Base-by-base conservation (phyloP, 2,797 vertebrate species). In the Hemitrygon akajei region DNA sequence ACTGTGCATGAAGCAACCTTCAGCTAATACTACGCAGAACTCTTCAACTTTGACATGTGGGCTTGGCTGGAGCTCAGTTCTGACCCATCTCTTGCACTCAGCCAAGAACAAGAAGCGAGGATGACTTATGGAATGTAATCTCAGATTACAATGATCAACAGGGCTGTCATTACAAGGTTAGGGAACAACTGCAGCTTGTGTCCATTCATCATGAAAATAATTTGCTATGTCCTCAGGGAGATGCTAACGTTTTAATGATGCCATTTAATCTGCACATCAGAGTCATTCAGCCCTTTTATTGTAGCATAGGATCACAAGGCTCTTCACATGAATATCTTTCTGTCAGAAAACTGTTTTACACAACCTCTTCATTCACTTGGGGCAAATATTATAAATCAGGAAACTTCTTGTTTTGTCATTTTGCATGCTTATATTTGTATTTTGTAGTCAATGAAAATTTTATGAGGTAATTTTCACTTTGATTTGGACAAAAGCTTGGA, bases 131-230 rank as follows among this genome's bases (percentile, higher is more conserved):
- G 27, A 34, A 40, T 47, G 18, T 34, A 75, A 34, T 25, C 71
- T 73, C 25, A 11, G 37, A 73, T 30, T 47, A 71, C 4, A 73
- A 34, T 73, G 69, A 73, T 92, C 89, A 73, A 92, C 22, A 40
- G 89, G 27, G 47, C 89, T 92, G 89, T 73, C 89, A 73, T 63
- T 92, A 11, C 89, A 92, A 92, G 89, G 89, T 92, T 92, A 75
- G 37, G 71, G 37, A 27, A 92, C 40, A 11, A 75, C 20, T 16
- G 40, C 25, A 47, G 7, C 18, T 25, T 75, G 40, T 47, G 34
- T 73, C 73, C 89, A 92, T 56, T 92, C 37, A 56, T 92, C 89
- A 92, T 16, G 37, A 91, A 37, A 69, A 73, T 18, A 91, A 66
- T 71, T 91, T 73, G 22, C 66, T 14, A 9, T 91, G 20, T 66